phyloP scores from a whole-genome alignment of 1,140 invertebrate species.

The Zaprionus nigranus region DNA sequence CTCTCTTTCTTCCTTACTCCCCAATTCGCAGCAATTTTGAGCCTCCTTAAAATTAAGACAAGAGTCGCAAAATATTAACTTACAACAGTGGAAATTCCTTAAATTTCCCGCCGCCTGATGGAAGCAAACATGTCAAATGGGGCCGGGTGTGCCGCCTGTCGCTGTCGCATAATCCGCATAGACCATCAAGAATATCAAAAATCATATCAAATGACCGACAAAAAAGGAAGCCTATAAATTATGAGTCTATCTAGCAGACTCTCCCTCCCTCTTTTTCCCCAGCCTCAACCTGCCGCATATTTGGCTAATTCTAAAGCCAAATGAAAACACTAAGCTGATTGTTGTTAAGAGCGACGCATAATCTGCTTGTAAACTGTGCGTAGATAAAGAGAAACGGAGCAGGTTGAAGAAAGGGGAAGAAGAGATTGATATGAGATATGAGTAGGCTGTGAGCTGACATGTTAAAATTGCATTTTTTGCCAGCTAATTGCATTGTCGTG shows the following conservation, averaged over 20 bases:
- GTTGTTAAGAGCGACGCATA: constrained; percentile 2
- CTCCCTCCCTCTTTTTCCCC: not conserved
- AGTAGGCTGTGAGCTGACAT: not conserved
- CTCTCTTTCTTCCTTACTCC: not conserved
- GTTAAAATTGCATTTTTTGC: constrained; percentile 51
- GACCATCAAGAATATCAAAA: constrained; percentile 11
- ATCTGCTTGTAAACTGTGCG: not conserved
- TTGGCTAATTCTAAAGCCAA: constrained; percentile 53
- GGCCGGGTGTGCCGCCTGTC: constrained; percentile 10
- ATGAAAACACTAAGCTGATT: constrained; percentile 41
- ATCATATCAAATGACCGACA: constrained; percentile 24
- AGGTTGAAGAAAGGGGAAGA: too few species aligned
- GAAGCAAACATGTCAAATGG: constrained; percentile 21
- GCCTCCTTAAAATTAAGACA: constrained; percentile 8
- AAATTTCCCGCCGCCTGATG: constrained; percentile 9
- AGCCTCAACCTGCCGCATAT: constrained; percentile 37
- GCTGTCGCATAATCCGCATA: not conserved
- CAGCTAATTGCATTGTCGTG: constrained; percentile 19
- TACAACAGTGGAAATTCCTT: constrained; percentile 20
- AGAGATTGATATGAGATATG: too few species aligned
- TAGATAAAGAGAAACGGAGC: not conserved
- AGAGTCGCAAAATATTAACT: constrained; percentile 21
- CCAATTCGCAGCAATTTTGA: not conserved
- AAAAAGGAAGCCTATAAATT: constrained; percentile 28
- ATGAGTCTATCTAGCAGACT: not conserved